Percentiles rank a stretch among this genome's conserved stretches.
These are phyloP conservation scores for Pygoscelis adeliae DNA, from an alignment of 2,113 vertebrate genomes.

Conservation along the genomic window DNA sequence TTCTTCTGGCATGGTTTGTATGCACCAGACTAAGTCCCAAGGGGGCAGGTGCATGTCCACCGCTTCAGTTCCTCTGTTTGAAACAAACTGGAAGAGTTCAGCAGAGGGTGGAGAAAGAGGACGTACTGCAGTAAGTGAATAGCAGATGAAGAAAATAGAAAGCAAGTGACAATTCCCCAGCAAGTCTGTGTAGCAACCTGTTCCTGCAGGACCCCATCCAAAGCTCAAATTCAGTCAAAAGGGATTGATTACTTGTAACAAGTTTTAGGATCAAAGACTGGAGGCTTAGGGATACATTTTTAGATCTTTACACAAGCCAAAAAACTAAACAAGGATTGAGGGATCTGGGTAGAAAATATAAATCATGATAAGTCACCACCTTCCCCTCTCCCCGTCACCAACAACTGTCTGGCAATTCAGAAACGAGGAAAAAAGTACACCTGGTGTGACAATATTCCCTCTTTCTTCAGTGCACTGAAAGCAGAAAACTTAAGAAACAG, in stretches of 20 bases:
- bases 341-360: background rate
- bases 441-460: background rate
- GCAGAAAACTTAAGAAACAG: background rate
- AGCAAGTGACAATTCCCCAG: background rate
- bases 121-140: background rate
- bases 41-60: accelerated
- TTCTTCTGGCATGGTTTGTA: background rate
- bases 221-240: background rate
- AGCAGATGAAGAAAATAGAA: background rate
- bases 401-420: background rate
- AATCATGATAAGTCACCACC: background rate
- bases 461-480: background rate
- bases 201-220: background rate
- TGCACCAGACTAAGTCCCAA: background rate
- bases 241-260: background rate
- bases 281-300: background rate
- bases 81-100: background rate
- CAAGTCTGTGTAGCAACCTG: background rate
- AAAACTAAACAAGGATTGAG: background rate
- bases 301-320: background rate
- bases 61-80: background rate
- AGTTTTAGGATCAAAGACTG: background rate
- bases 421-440: background rate
- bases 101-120: background rate
- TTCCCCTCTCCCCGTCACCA: background rate